A percentile compares a stretch with the other conserved stretches of the same genome.
Evolutionary conservation across 2,888 invertebrate genomes (phyloP).

Genomic region (Tanytarsus gracilentus): DNA sequence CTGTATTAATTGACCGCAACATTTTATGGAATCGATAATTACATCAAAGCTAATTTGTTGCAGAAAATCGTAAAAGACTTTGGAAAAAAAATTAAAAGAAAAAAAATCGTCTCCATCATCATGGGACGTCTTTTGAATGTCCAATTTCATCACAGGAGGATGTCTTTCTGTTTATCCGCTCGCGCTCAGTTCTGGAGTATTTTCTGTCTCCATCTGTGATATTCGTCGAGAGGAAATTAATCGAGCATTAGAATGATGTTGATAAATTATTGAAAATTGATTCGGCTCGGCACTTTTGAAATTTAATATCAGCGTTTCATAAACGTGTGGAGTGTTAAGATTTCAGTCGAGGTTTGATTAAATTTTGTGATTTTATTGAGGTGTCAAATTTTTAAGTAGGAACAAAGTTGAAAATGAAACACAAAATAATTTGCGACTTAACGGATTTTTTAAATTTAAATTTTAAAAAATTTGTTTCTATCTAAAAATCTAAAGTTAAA

Average conservation of each 20-base stretch:
- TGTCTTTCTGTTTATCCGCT: slow-evolving; percentile 22
- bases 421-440: background rate
- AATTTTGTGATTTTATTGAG: too few species aligned
- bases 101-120: slow-evolving; percentile 7
- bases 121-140: slow-evolving; percentile 24
- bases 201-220: too few species aligned
- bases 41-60: slow-evolving; percentile 8
- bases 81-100: background rate
- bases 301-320: background rate
- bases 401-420: too few species aligned
- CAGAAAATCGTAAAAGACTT: slow-evolving; percentile 5
- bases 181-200: background rate
- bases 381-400: too few species aligned
- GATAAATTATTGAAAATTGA: background rate
- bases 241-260: background rate
- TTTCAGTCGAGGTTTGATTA: too few species aligned
- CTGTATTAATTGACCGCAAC: background rate
- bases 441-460: too few species aligned
- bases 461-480: too few species aligned
- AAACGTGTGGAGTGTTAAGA: too few species aligned
- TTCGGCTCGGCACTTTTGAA: slow-evolving; percentile 18
- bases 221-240: too few species aligned
- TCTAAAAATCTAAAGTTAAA: too few species aligned
- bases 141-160: slow-evolving; percentile 22
- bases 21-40: slow-evolving; percentile 27